Base-by-base conservation (phyloP, 2,797 vertebrate genomes). In the Darevskia mixta region DNA sequence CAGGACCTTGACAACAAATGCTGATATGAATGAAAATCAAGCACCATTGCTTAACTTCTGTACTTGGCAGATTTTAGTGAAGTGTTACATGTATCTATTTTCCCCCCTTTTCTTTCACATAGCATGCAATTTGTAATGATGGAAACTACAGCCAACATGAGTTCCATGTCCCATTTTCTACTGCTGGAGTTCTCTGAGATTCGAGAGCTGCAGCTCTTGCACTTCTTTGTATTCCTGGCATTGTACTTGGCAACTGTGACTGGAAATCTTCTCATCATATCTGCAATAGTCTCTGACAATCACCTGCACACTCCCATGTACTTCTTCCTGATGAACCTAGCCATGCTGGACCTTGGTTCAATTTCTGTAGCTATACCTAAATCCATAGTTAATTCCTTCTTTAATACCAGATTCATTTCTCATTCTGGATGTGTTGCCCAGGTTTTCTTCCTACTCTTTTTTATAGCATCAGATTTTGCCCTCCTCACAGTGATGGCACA, bases 291-390 rank as follows among this genome's bases (percentile, higher is more conserved):
- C 6, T 49, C 55, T 15, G 43, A 86, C 11, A 41, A 79, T 35
- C 64, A 20, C 8, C 64, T 87, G 25, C 86, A 87, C 35, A 61
- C 78, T 20, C 77, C 86, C 25, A 87, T 87, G 86, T 87, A 87
- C 27, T n/a, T 87, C 27, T 87, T 87, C 41, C 43, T 82, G 4
- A 76, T 67, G 41, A 87, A 82, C 13, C 23, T 87, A 61, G 86
- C 86, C 23, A 29, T 76, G 15, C 7, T 35, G 32, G 79, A 87
- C 23, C 32, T 85, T 75, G 83, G 71, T 1, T 29, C 49, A 3
- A 10, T 41, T 41, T 85, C 83, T 8, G 55, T 76, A 8, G 61
- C 20, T 5, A 18, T 85, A 1, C 83, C 83, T 6, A 85, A 85
- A 55, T 61, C 32, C 55, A 55, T 64, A 25, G 7, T 76, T 10